Percentiles rank a stretch among this genome's conserved stretches.
Evolutionary conservation across 2,888 invertebrate genomes (phyloP).

Genomic region (Ormia ochracea): DNA sequence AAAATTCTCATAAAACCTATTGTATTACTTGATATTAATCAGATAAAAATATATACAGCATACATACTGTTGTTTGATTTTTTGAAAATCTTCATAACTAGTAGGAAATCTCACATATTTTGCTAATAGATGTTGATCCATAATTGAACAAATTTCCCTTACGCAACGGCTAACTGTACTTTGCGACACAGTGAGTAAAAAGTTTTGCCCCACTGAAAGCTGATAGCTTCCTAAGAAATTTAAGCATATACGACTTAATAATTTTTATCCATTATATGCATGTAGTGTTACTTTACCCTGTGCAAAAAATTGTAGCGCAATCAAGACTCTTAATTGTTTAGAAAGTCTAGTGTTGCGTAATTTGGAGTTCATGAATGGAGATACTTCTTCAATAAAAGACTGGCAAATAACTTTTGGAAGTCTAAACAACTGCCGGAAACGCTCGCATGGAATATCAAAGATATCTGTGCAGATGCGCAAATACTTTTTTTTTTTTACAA

Average conservation of each 20-base stretch:
- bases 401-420: background rate
- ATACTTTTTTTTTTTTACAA: background rate
- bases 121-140: constrained; percentile 3
- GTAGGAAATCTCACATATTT: constrained; percentile 9
- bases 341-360: background rate
- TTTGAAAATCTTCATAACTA: background rate
- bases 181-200: background rate
- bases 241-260: too few relatives aligned
- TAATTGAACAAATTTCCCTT: background rate
- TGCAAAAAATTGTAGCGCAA: constrained; percentile 4
- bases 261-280: too few relatives aligned
- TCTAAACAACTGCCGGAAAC: background rate
- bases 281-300: background rate
- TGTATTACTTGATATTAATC: background rate
- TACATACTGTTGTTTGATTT: constrained; percentile 4
- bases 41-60: background rate
- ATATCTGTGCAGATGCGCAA: constrained; percentile 9
- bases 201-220: constrained; percentile 14
- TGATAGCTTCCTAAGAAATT: constrained; percentile 17
- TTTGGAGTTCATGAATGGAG: background rate
- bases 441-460: constrained; percentile 14
- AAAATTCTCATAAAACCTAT: constrained; percentile 17
- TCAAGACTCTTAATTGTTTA: background rate
- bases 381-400: background rate
- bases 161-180: constrained; percentile 1